Conservation (phyloP, 2,888 invertebrate genomes). For the Metallyticus violacea region DNA sequence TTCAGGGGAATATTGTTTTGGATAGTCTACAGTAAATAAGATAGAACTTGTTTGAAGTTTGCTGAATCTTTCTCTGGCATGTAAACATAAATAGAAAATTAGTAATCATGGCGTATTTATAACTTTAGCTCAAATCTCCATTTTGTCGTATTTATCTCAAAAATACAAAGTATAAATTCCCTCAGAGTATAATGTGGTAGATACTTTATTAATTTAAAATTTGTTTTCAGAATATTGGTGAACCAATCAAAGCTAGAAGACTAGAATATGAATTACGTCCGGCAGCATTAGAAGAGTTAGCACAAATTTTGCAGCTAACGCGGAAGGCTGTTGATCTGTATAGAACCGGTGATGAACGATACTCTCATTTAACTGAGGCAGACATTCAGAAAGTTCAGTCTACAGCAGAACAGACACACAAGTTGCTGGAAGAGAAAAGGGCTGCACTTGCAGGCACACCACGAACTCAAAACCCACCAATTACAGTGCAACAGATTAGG, state of each 20-base stretch:
- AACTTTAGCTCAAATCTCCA: too few species aligned
- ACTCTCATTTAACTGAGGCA: conserved; percentile 72
- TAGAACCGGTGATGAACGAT: conserved; percentile 50
- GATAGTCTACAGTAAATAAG: too few species aligned
- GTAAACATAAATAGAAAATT: too few species aligned
- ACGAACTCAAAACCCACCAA: conserved; percentile 69
- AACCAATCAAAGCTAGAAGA: conserved; percentile 82
- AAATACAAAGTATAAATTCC: too few species aligned
- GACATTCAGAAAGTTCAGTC: conserved; percentile 76
- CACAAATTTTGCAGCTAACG: conserved; percentile 72
- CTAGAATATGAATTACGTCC: conserved; percentile 79
- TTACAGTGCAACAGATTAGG: conserved; percentile 75
- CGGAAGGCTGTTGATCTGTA: conserved; percentile 75
- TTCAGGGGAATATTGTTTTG: too few species aligned
- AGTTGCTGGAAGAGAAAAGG: conserved; percentile 80
- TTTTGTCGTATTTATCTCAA: too few species aligned
- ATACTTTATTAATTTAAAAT: too few species aligned
- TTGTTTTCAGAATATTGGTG: conserved; percentile 49
- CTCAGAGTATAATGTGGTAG: too few species aligned
- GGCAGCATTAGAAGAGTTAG: conserved; percentile 75
- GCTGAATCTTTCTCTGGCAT: too few species aligned
- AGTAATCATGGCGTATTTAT: too few species aligned
- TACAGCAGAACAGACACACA: conserved; percentile 65
- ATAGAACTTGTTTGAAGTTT: too few species aligned
- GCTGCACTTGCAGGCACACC: conserved; percentile 62